A percentile compares a stretch with the other conserved stretches of the same genome.
Conservation (phyloP, 1,140 invertebrate genomes). For the Drosophila arawakana region DNA sequence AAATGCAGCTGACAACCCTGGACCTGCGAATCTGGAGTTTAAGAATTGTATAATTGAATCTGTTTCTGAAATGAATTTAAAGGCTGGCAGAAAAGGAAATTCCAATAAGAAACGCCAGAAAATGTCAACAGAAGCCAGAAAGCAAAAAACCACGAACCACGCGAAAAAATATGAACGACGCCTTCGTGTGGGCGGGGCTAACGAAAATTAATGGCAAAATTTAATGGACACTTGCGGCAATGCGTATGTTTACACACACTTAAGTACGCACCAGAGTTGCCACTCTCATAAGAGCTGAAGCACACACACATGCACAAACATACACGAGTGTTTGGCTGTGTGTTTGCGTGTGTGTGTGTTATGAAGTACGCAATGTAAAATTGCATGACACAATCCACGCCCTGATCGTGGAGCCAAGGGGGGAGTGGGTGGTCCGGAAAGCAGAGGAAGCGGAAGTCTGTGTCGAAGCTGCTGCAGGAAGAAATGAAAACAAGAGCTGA, state of each 20-base stretch:
- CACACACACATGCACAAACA: constrained; percentile 26
- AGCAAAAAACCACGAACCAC: not conserved
- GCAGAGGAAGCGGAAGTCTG: constrained; percentile 3
- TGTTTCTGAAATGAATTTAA: constrained; percentile 19
- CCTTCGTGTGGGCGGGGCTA: constrained; percentile 36
- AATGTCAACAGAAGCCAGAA: constrained; percentile 24
- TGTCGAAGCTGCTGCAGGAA: constrained; percentile 8
- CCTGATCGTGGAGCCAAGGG: not conserved
- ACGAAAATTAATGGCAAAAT: constrained; percentile 77
- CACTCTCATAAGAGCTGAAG: constrained; percentile 39
- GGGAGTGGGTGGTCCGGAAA: not conserved
- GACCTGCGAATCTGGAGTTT: constrained; percentile 1
- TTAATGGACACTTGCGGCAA: constrained; percentile 73
- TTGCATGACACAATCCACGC: constrained; percentile 14
- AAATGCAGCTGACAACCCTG: not conserved
- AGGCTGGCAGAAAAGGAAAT: constrained; percentile 47
- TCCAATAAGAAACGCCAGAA: constrained; percentile 36
- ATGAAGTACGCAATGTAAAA: constrained; percentile 22
- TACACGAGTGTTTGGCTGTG: not conserved
- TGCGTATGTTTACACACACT: constrained; percentile 67
- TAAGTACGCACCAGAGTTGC: constrained; percentile 56
- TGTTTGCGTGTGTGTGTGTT: not conserved
- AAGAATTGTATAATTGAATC: constrained; percentile 38
- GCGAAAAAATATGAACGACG: constrained; percentile 14
- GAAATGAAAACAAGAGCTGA: constrained; percentile 15